Evolutionary conservation across 2,797 vertebrate species (phyloP), one percentile per base, ranked within the genome.

Genomic region (Anomalospiza imberbis): DNA sequence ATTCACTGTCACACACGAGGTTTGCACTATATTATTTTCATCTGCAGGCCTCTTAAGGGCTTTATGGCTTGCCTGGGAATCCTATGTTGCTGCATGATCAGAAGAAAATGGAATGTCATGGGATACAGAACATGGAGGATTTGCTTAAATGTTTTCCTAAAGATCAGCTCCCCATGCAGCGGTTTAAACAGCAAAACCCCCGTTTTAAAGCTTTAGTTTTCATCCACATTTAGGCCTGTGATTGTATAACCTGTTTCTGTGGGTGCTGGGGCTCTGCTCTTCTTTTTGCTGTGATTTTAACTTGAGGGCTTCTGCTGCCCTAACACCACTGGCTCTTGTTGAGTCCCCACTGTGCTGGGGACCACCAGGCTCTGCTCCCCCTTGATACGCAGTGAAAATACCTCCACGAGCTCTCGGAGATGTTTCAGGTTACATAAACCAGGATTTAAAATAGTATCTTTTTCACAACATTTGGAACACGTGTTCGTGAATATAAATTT

Each of bases 391-490:
- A 31, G 3, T 63, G 63, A 53, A 85, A 76, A 57, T 60, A 76
- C 76, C 66, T 93, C 82, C 63, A 10, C 21, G 61, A 82, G 80
- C 88, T 74, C 78, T 60, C 48, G 2, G 73, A 78, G 80, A 68
- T 90, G 63, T 70, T 93, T 77, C 93, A 87, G 71, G 95, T 96
- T 96, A 95, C 47, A 76, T 96, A 96, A 94, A 94, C 7, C 71
- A 38, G 76, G 76, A 88, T 93, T 93, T 93, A 74, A 96, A 97
- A 94, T 93, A 94, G 90, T 94, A 71, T 76, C 78, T 95, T 90
- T 95, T 95, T 90, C 90, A 93, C 91, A 96, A 93, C 91, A 75
- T 79, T 95, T 63, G 78, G 54, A 95, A 85, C 95, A 96, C 91
- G 88, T 91, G 89, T 96, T 93, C 0, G 12, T 85, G 93, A 93